Conservation (phyloP, 2,888 invertebrate genomes). For the Amitus sp. region DNA sequence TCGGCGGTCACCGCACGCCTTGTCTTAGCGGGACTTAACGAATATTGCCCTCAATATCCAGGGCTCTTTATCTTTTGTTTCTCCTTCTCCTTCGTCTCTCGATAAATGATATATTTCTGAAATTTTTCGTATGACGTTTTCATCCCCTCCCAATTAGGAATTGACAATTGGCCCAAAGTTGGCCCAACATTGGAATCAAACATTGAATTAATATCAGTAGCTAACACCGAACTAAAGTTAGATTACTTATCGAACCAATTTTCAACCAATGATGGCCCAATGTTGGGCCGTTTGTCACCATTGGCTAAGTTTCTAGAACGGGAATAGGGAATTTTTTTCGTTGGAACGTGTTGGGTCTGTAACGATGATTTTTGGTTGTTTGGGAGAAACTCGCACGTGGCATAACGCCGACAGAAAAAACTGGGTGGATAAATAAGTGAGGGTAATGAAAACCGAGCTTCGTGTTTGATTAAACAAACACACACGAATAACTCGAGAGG, state of each 20-base stretch:
- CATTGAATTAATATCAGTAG: slow-evolving; percentile 40
- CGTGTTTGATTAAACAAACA: slow-evolving; percentile 63
- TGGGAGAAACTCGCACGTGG: too few species aligned
- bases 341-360: too few species aligned
- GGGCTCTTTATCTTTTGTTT: slow-evolving; percentile 36
- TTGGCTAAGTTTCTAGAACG: too few species aligned
- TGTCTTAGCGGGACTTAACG: slow-evolving; percentile 60
- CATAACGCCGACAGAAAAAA: too few species aligned
- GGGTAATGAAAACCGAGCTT: slow-evolving; percentile 63
- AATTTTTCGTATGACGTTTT: background rate
- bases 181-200: too few species aligned
- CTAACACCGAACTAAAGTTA: too few species aligned
- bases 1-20: slow-evolving; percentile 51
- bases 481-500: slow-evolving; percentile 49
- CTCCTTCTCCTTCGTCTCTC: slow-evolving; percentile 26
- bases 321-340: too few species aligned
- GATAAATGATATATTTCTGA: slow-evolving; percentile 11
- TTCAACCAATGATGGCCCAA: too few species aligned
- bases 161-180: background rate
- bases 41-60: slow-evolving; percentile 61
- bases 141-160: background rate
- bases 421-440: too few species aligned
- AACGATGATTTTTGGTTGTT: too few species aligned
- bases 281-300: too few species aligned
- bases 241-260: too few species aligned